A percentile compares a stretch with the other conserved stretches of the same genome.
Conservation (phyloP, 2,888 invertebrate genomes). For the Dorcus hopei region DNA sequence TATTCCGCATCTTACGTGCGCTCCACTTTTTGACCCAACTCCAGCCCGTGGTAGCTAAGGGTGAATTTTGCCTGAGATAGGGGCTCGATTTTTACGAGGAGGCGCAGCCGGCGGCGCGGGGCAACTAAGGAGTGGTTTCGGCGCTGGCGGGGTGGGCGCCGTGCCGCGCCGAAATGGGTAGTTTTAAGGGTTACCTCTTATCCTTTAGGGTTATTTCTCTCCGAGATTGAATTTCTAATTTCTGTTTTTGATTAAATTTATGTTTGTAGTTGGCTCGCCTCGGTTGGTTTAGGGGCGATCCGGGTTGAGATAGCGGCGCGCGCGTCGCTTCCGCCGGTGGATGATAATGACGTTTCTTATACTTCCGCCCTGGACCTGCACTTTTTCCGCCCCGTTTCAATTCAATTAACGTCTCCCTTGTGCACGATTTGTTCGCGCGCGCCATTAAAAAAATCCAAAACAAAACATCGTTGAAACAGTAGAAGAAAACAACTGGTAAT, state of each 20-base stretch:
- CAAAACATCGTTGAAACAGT: too few species aligned
- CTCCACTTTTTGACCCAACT: slow-evolving; percentile 37
- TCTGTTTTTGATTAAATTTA: slow-evolving; percentile 52
- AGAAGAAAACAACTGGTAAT: too few species aligned
- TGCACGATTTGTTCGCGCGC: too few species aligned
- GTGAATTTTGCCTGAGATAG: slow-evolving; percentile 43
- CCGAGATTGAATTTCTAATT: slow-evolving; percentile 52
- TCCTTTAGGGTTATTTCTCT: slow-evolving; percentile 48
- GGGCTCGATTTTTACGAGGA: slow-evolving; percentile 37
- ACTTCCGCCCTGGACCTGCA: too few species aligned
- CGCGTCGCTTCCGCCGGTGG: not conserved
- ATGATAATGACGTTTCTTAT: not conserved
- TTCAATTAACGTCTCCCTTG: too few species aligned
- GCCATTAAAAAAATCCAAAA: too few species aligned
- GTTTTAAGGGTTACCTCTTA: slow-evolving; percentile 45
- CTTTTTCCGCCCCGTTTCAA: too few species aligned
- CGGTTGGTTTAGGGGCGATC: slow-evolving; percentile 4
- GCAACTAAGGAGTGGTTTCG: slow-evolving; percentile 38
- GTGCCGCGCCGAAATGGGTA: slow-evolving; percentile 24
- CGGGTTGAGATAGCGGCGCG: not conserved
- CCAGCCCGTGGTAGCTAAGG: slow-evolving; percentile 34
- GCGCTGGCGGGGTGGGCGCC: slow-evolving; percentile 16
- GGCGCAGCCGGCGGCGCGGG: slow-evolving; percentile 27
- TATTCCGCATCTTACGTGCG: slow-evolving; percentile 46
- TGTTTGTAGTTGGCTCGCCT: slow-evolving; percentile 22